Percentiles rank a stretch among this genome's conserved stretches.
Conservation (phyloP, 1,140 invertebrate species). For the Neodiprion fabricii region DNA sequence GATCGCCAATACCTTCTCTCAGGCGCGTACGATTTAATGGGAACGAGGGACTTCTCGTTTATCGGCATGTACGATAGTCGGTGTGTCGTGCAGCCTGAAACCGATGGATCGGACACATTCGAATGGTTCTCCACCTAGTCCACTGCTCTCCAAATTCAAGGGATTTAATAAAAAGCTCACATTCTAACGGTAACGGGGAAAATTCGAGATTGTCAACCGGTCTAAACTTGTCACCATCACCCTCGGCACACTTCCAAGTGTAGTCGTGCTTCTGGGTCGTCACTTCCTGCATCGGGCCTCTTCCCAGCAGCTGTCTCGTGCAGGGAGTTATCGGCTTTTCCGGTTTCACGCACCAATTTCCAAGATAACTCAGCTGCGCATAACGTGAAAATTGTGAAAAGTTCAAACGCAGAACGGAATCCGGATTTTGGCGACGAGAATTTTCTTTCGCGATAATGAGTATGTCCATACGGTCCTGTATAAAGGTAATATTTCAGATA, state of each 20-base stretch:
- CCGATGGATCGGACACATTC: neutral
- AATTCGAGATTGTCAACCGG: slow-evolving; percentile 39
- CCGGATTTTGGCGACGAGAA: too few relatives aligned
- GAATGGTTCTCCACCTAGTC: neutral
- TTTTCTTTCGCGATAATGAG: too few relatives aligned
- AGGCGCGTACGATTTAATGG: slow-evolving; percentile 45
- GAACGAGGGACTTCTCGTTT: slow-evolving; percentile 32
- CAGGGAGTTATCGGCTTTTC: slow-evolving; percentile 44
- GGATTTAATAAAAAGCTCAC: slow-evolving; percentile 32
- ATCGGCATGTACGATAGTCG: slow-evolving; percentile 49
- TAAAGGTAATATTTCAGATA: too few relatives aligned
- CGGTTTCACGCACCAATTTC: slow-evolving; percentile 50
- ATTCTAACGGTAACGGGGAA: slow-evolving; percentile 40
- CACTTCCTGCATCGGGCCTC: slow-evolving; percentile 72
- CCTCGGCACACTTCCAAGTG: slow-evolving; percentile 42
- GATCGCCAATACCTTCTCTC: slow-evolving; percentile 51
- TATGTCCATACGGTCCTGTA: too few relatives aligned
- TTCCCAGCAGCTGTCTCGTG: slow-evolving; percentile 47
- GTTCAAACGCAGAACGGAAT: too few relatives aligned
- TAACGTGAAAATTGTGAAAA: neutral
- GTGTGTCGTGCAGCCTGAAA: slow-evolving; percentile 51
- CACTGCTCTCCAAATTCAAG: too few relatives aligned
- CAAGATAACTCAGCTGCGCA: slow-evolving; percentile 52
- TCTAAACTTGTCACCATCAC: slow-evolving; percentile 8
- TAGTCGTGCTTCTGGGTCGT: slow-evolving; percentile 77